These are phyloP conservation scores for Lycodopsis pacificus DNA, from an alignment of 2,797 vertebrate species.

Conservation along the genomic window DNA sequence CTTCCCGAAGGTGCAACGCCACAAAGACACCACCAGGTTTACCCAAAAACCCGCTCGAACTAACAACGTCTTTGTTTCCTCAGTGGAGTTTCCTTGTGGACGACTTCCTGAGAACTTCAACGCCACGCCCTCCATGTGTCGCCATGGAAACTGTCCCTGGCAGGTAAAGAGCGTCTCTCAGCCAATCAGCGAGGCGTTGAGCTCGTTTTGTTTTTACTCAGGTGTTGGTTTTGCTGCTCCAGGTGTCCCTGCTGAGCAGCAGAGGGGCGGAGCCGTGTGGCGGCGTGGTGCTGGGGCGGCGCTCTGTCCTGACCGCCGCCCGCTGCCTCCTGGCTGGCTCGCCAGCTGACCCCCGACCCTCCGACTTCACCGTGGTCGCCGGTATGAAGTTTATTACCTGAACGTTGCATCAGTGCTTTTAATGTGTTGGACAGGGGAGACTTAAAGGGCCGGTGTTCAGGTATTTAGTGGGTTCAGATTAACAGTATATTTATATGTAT, in stretches of 20 bases:
- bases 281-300: constrained; percentile 86
- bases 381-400: constrained; percentile 70
- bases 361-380: constrained; percentile 56
- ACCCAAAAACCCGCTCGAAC: not conserved
- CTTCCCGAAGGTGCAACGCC: constrained; percentile 79
- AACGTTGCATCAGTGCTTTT: not conserved
- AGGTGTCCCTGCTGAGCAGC: constrained; percentile 85
- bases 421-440: not conserved
- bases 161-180: constrained; percentile 82
- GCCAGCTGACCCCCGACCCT: not conserved
- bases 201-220: not conserved
- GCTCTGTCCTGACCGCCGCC: constrained; percentile 87
- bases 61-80: not conserved
- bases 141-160: constrained; percentile 87
- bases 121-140: constrained; percentile 42
- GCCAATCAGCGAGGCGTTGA: constrained; percentile 12
- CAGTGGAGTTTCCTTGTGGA: constrained; percentile 81
- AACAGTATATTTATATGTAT: too few relatives aligned
- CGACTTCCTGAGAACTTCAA: constrained; percentile 20
- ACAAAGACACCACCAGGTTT: not conserved
- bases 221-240: constrained; percentile 22
- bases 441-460: not conserved
- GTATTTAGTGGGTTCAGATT: too few relatives aligned
- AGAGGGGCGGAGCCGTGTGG: constrained; percentile 83
- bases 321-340: constrained; percentile 77